These are phyloP conservation scores for Oostethus manadensis DNA, from an alignment of 2,113 vertebrate species.

Conservation along the genomic window DNA sequence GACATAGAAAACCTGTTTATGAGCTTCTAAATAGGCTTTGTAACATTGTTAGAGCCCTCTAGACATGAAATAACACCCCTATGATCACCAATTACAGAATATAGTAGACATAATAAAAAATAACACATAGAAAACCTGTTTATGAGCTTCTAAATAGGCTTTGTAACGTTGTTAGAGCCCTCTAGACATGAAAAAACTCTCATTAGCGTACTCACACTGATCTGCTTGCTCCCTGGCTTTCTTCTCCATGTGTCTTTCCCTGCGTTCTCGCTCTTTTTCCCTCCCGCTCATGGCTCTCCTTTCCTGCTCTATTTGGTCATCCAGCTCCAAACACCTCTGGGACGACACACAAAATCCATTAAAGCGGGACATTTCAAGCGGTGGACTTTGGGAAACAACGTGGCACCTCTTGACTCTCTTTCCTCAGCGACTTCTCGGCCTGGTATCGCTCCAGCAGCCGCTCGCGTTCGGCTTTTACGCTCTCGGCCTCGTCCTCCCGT, in stretches of 20 bases:
- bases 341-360: neutral
- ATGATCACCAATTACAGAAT: no score
- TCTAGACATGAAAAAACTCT: neutral
- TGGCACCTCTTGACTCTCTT: conserved; percentile 73
- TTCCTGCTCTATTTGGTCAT: conserved; percentile 75
- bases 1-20: no score
- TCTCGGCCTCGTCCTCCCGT: conserved; percentile 63
- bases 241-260: conserved; percentile 69
- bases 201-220: conserved; percentile 63
- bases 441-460: conserved; percentile 69
- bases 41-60: no score
- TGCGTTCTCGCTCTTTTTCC: conserved; percentile 67
- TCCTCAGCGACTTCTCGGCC: conserved; percentile 63
- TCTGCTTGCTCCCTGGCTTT: conserved; percentile 75
- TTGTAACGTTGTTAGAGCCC: no score
- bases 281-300: conserved; percentile 64
- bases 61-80: no score
- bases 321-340: conserved; percentile 71
- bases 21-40: no score
- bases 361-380: neutral
- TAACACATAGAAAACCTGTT: no score
- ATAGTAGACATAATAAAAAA: no score
- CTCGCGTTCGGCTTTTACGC: conserved; percentile 65
- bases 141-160: no score
- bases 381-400: neutral